These are phyloP conservation scores for Epirrhoe tristata DNA, from an alignment of 2,888 invertebrate species.

Conservation along the genomic window DNA sequence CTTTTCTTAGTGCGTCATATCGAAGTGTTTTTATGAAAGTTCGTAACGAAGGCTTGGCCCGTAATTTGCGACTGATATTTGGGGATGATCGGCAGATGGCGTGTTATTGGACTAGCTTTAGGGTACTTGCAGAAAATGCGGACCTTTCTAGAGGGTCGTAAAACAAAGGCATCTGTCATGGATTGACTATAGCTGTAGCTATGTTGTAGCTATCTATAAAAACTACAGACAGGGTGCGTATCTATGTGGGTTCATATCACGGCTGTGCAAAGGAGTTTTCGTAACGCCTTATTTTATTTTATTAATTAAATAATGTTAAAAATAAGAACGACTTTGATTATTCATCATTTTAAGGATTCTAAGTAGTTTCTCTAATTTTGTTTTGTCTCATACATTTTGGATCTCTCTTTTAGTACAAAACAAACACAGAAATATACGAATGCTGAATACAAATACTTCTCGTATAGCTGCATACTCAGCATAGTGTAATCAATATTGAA, in stretches of 20 bases:
- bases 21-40: conserved; percentile 71
- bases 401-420: too few relatives aligned
- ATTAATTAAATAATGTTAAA: too few relatives aligned
- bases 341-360: too few relatives aligned
- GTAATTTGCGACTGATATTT: conserved; percentile 79
- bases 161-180: conserved; percentile 71
- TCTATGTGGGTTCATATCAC: too few relatives aligned
- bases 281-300: not conserved
- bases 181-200: conserved; percentile 49
- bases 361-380: too few relatives aligned
- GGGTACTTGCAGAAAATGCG: conserved; percentile 64
- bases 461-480: too few relatives aligned
- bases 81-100: conserved; percentile 76
- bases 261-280: not conserved
- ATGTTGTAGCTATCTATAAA: conserved; percentile 10
- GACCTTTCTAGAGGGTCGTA: conserved; percentile 66
- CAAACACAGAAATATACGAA: too few relatives aligned
- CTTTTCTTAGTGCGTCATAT: conserved; percentile 56
- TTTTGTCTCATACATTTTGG: too few relatives aligned
- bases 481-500: not conserved
- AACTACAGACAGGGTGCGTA: not conserved
- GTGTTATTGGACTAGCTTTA: conserved; percentile 79
- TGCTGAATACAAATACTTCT: too few relatives aligned
- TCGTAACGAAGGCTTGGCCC: conserved; percentile 58
- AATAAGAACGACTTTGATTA: too few relatives aligned